Evolutionary conservation across 2,888 invertebrate genomes (phyloP).

Genomic region (Hipparchia semele): DNA sequence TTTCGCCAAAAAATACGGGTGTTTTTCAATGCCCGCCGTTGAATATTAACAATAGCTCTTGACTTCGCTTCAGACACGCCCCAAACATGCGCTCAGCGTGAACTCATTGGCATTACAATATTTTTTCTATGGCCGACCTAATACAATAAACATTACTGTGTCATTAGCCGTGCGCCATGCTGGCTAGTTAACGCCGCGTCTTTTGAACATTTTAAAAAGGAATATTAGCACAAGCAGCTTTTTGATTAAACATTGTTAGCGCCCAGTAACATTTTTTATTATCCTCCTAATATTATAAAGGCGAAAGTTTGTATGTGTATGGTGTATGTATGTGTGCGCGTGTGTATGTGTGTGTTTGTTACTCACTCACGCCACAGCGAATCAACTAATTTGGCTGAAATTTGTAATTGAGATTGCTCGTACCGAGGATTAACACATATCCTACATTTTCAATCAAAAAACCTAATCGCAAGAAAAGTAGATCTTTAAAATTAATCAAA

Average conservation of each 20-base stretch:
- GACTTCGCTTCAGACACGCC: constrained; percentile 72
- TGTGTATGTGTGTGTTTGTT: too few relatives aligned
- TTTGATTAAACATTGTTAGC: constrained; percentile 50
- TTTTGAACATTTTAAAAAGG: constrained; percentile 45
- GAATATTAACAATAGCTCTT: constrained; percentile 71
- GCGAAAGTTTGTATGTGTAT: neutral
- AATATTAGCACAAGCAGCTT: constrained; percentile 49
- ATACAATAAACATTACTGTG: constrained; percentile 80
- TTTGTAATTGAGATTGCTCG: too few relatives aligned
- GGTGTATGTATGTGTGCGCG: too few relatives aligned
- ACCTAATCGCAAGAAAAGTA: too few relatives aligned
- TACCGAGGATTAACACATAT: too few relatives aligned
- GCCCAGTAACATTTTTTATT: constrained; percentile 42
- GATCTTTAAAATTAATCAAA: too few relatives aligned
- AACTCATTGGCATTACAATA: constrained; percentile 77
- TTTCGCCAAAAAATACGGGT: constrained; percentile 51
- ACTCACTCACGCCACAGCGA: too few relatives aligned
- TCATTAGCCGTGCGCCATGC: constrained; percentile 77
- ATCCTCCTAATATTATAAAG: too few relatives aligned
- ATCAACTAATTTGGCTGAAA: too few relatives aligned
- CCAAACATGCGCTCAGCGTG: constrained; percentile 79
- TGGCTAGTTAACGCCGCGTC: constrained; percentile 66
- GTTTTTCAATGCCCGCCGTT: constrained; percentile 69
- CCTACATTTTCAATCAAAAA: too few relatives aligned
- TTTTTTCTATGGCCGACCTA: constrained; percentile 75